phyloP scores from a whole-genome alignment of 1,140 invertebrate species.

The Zaprionus davidi region DNA sequence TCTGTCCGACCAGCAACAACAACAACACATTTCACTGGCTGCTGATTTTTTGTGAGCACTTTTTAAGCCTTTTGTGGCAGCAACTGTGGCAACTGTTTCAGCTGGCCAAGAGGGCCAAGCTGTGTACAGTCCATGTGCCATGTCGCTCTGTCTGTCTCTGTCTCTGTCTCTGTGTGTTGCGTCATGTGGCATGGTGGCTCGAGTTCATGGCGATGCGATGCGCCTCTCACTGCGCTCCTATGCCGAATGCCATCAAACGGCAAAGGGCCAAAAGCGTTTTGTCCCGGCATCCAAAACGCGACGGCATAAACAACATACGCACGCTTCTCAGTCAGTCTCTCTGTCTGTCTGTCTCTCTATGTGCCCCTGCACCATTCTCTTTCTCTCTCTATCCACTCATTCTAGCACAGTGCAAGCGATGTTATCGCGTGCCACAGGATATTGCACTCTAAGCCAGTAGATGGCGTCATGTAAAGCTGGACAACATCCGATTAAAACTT shows the following conservation, averaged over 20 bases:
- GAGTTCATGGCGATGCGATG: conserved; percentile 49
- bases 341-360: conserved; percentile 11
- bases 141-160: conserved; percentile 43
- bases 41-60: conserved; percentile 44
- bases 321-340: conserved; percentile 7
- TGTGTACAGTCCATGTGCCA: conserved; percentile 43
- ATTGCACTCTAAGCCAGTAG: conserved; percentile 83
- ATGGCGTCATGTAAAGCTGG: conserved; percentile 81
- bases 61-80: conserved; percentile 76
- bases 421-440: conserved; percentile 83
- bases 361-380: neutral
- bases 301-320: conserved; percentile 60
- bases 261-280: conserved; percentile 67
- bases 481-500: conserved; percentile 83
- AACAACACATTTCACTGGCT: conserved; percentile 49
- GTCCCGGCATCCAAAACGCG: conserved; percentile 43
- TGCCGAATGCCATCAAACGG: conserved; percentile 75
- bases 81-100: conserved; percentile 69
- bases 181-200: conserved; percentile 47
- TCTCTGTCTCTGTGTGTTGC: conserved; percentile 33
- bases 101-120: conserved; percentile 13
- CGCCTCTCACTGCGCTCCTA: conserved; percentile 16
- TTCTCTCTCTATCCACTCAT: conserved; percentile 14
- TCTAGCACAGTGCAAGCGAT: conserved; percentile 52
- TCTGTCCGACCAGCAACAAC: conserved; percentile 46